Evolutionary conservation across 2,113 vertebrate species (phyloP), one percentile per base, ranked within the genome.

Genomic region (Pteronura brasiliensis): DNA sequence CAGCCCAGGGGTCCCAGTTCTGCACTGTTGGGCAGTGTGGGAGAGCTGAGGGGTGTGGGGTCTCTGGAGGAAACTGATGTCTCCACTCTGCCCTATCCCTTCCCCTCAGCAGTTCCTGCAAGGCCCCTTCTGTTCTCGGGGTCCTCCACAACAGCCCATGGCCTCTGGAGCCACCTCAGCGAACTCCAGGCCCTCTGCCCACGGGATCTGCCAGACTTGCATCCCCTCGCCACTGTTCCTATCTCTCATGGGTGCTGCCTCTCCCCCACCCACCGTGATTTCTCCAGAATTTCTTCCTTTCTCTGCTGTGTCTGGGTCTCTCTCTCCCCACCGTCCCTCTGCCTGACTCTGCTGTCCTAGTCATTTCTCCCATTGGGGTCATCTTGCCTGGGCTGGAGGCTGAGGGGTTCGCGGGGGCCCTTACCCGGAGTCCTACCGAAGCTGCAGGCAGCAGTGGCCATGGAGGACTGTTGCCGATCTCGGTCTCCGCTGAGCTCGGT

Each of bases 361-460:
- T 47, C 0, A 9, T 13, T 23, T 13, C 39, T 39, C 57, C 49
- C 81, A 17, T 6, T 7, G 2, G 36, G 8, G 7, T 44, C 25
- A 72, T 39, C 44, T 39, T 1, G 8, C 42, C 23, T 27, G 0
- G 11, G 47, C n/a, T 55, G 7, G 52, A 59, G 80, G 59, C 29
- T 2, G 3, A 42, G 6, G 17, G 52, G 31, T 3, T 8, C 14
- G 14, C 36, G 4, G 6, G 18, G 27, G 55, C 55, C 67, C 98
- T 98, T 97, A 99, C 98, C 98, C 97, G 74, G 95, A 69, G 97
- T 97, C 71, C 98, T 77, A 36, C 96, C 44, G 27, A 98, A 98
- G 88, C 98, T 91, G 93, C 98, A 97, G 93, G 98, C 81, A n/a
- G 98, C 97, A 1, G 98, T 12, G 2, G 98, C 96, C 57, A 90